Base-by-base conservation (phyloP, 2,888 invertebrate species). In the Drosophila vallismaia region DNA sequence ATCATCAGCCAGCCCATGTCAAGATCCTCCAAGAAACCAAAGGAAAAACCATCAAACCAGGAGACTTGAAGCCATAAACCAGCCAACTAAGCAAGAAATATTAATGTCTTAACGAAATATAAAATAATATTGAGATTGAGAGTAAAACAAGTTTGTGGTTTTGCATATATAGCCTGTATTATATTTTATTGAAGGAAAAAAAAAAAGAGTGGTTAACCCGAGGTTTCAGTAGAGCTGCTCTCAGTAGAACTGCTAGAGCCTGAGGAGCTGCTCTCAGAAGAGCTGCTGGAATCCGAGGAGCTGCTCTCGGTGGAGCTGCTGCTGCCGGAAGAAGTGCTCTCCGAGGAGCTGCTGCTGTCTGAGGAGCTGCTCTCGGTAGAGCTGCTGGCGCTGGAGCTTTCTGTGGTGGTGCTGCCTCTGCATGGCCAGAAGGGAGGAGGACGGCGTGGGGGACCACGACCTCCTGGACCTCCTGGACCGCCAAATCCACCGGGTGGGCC, bases 321-420 rank as follows among this genome's bases (percentile, higher is more conserved):
- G 19, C 33, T 33, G 33, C 33, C 33, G 9, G 33, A 33, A 33
- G 33, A 33, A 10, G 8, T 10, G 33, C 38, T 38, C 5, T 42
- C 40, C 9, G 40, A 8, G 14, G 40, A 42, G 19, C 14, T 14
- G 40, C 38, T 38, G 38, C 6, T 14, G 8, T 7, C 14, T 3
- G 40, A 14, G 14, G 40, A 40, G 40, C 40, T 40, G 40, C 40
- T 40, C 3, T 40, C 40, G 40, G 40, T 40, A 6, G 38, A 40
- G 14, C 38, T 40, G 38, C 12, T 14, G 14, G 38, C 0, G 14
- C 3, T 7, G 12, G 40, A 14, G 38, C 38, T 38, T 12, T 38
- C 38, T 6, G 38, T 38, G 8, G 40, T 42, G 19, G 40, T 9
- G 8, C 14, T 19, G 40, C 3, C n/a, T n/a, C 40, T n/a, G 12